Evolutionary conservation across 2,888 invertebrate species (phyloP), one percentile per base, ranked within the genome.

Genomic region (Melanophora roralis): DNA sequence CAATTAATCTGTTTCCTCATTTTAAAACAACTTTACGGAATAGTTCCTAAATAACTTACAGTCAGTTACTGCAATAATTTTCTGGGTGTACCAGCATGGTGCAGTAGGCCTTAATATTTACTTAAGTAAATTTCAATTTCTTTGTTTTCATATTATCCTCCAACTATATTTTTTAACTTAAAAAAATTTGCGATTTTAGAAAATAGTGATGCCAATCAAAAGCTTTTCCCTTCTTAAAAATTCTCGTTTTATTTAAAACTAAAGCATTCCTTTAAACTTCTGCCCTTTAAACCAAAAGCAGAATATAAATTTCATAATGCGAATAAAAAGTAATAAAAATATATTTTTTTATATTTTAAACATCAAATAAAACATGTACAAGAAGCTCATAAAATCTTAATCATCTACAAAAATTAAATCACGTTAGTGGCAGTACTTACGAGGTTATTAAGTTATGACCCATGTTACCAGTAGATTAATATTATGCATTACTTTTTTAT

Each of bases 361-460:
- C 23, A 45, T 23, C 7, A 55, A 68, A 45, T 34, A 36, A 36
- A 68, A 14, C 11, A 36, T 36, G 40, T 14, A 21, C 23, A 34
- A 32, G 21, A 8, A 49, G 9, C 23, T 59, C 47, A n/a, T 47
- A 69, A 59, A 59, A 57, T 68, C 19, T 59, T 69, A 47, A 69
- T 49, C 23, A 49, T 59, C 23, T 59, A 47, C 47, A 16, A 59
- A 38, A 59, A 12, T 49, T 71, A 60, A 49, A 60, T 71, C 59
- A 40, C 60, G 49, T 19, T 49, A 19, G 27, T 49, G 2, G 23
- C 21, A 16, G 16, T 47, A 27, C 14, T 47, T 47, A 27, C 19
- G 21, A 40, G 32, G 3, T 11, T 27, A 71, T 71, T 51, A 71
- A 32, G 40, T 40, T 49, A 38, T 59, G 60, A 34, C 4, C 32